phyloP scores from a whole-genome alignment of 53 echinoderm and acorn worm genomes.

The Holothuria leucospilota region DNA sequence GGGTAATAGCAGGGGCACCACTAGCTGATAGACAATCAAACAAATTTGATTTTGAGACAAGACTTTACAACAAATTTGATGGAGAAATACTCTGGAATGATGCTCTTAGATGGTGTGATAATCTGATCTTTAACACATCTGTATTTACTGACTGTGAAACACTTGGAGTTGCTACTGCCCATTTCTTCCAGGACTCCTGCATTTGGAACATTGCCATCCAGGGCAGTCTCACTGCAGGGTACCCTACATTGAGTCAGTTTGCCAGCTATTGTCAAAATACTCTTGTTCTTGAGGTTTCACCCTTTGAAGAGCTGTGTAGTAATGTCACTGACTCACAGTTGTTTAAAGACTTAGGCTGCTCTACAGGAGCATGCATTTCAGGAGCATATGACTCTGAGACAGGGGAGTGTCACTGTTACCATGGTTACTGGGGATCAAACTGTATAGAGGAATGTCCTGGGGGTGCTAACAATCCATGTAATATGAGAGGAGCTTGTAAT shows the following conservation, averaged over 20 bases:
- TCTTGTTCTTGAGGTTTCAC: slow-evolving; percentile 59
- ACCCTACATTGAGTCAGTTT: slow-evolving; percentile 56
- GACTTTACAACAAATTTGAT: slow-evolving; percentile 63
- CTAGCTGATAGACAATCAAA: slow-evolving; percentile 32
- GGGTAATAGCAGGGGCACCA: slow-evolving; percentile 69
- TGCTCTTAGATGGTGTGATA: slow-evolving; percentile 65
- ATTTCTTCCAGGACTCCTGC: slow-evolving; percentile 79
- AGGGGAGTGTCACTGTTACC: slow-evolving; percentile 68
- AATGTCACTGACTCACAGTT: slow-evolving; percentile 66
- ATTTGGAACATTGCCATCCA: slow-evolving; percentile 68
- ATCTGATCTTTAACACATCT: slow-evolving; percentile 61
- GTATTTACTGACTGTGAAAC: slow-evolving; percentile 61
- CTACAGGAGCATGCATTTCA: slow-evolving; percentile 66
- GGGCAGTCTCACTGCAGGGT: slow-evolving; percentile 27
- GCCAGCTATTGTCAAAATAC: slow-evolving; percentile 69
- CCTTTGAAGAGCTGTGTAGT: slow-evolving; percentile 59
- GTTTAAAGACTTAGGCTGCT: slow-evolving; percentile 75
- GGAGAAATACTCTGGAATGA: slow-evolving; percentile 47
- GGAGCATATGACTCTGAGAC: slow-evolving; percentile 63
- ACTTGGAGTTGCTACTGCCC: slow-evolving; percentile 61
- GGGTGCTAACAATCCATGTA: slow-evolving; percentile 77
- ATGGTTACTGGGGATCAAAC: slow-evolving; percentile 77
- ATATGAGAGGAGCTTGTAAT: slow-evolving; percentile 71
- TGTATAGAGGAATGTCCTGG: slow-evolving; percentile 78
- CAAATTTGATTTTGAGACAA: slow-evolving; percentile 49